A percentile compares a stretch with the other conserved stretches of the same genome.
phyloP scores from a whole-genome alignment of 2,888 invertebrate genomes.

The Syrphus vitripennis region DNA sequence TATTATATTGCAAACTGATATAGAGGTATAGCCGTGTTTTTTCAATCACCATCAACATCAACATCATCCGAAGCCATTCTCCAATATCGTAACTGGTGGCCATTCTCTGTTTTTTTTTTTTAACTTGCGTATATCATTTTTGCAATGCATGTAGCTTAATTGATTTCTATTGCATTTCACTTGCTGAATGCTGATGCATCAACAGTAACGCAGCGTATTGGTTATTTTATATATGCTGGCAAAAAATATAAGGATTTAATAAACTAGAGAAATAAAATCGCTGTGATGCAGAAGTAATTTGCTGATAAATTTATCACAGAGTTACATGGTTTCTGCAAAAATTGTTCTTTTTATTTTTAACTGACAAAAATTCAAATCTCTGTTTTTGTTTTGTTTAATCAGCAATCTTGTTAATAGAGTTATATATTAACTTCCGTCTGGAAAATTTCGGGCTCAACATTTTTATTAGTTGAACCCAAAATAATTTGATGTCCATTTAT shows the following conservation, averaged over 20 bases:
- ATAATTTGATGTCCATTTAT: too few species aligned
- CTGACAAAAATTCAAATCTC: too few species aligned
- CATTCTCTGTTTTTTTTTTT: conserved; percentile 15
- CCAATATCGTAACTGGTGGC: not conserved
- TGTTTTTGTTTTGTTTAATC: too few species aligned
- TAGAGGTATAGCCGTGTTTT: conserved; percentile 20
- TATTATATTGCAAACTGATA: not conserved
- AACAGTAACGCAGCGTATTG: not conserved
- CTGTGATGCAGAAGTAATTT: not conserved
- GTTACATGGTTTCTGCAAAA: not conserved
- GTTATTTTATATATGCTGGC: not conserved
- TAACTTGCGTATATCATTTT: conserved; percentile 33
- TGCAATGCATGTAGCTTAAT: conserved; percentile 13
- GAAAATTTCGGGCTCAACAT: too few species aligned
- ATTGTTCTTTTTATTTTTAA: too few species aligned
- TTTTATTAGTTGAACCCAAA: too few species aligned
- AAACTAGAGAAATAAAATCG: not conserved
- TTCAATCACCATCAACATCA: conserved; percentile 33
- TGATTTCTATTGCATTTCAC: conserved; percentile 33
- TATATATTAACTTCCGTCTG: too few species aligned
- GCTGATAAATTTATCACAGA: not conserved
- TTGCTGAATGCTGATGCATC: too few species aligned
- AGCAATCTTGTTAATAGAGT: too few species aligned
- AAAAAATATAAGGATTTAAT: not conserved
- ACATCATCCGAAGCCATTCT: not conserved